Percentiles rank a stretch among this genome's conserved stretches.
These are phyloP conservation scores for Peromyscus nudipes DNA, from an alignment of 2,797 vertebrate genomes.

Conservation along the genomic window DNA sequence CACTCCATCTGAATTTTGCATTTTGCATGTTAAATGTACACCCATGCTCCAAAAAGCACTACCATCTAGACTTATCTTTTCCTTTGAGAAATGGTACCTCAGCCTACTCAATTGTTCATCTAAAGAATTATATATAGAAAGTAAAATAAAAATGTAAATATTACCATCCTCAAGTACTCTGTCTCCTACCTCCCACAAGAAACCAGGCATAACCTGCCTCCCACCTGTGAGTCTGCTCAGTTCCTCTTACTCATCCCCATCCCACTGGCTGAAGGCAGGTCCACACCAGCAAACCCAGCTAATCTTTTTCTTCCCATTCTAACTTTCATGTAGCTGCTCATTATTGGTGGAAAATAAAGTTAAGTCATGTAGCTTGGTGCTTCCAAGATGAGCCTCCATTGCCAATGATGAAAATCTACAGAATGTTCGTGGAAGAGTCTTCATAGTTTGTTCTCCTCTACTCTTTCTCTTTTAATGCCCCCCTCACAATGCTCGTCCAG, in stretches of 20 bases:
- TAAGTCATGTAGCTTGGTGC: background rate
- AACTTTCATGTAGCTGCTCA: background rate
- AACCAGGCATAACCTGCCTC: background rate
- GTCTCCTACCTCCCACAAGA: background rate
- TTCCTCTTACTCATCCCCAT: background rate
- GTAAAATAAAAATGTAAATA: background rate
- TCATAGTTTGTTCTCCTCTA: background rate
- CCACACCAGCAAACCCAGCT: background rate
- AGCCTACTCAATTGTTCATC: constrained; percentile 2
- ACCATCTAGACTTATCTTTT: background rate
- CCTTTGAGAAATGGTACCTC: background rate
- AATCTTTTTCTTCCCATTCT: background rate
- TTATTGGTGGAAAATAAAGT: constrained; percentile 36
- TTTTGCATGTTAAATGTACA: background rate
- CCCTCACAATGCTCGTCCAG: background rate
- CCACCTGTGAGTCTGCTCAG: background rate
- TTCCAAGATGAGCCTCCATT: background rate
- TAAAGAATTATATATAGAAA: background rate
- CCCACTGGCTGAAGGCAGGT: background rate
- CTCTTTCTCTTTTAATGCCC: background rate
- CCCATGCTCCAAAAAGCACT: background rate
- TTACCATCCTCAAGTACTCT: background rate
- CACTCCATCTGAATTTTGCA: background rate
- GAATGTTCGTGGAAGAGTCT: background rate
- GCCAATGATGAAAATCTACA: background rate